phyloP scores from a whole-genome alignment of 2,113 vertebrate genomes.

The Hepsetus odoe region DNA sequence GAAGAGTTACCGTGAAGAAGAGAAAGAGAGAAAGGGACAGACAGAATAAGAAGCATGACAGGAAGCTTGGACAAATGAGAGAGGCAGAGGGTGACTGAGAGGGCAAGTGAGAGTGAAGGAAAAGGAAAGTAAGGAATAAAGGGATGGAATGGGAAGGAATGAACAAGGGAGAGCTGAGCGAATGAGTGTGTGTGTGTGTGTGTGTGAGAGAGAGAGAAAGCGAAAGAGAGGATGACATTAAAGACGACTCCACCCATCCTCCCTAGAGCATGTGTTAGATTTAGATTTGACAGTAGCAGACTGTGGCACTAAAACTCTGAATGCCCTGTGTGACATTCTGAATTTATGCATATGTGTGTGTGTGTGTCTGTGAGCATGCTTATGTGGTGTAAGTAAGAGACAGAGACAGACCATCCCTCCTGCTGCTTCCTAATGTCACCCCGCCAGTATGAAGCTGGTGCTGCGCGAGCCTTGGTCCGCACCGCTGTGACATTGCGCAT shows the following conservation, averaged over 20 bases:
- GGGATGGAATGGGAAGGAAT: not conserved
- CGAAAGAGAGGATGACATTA: not conserved
- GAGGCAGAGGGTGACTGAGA: not conserved
- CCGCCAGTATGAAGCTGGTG: conserved; percentile 22
- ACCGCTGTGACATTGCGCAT: conserved; percentile 1
- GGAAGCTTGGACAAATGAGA: not conserved
- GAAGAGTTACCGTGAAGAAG: not conserved
- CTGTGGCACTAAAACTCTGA: conserved; percentile 17
- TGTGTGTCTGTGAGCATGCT: conserved; percentile 15
- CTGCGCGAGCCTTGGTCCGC: not conserved
- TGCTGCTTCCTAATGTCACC: conserved; percentile 36
- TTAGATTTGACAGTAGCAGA: conserved; percentile 18
- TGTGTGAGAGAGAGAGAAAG: not conserved
- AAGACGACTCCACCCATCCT: conserved; percentile 5
- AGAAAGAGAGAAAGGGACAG: not conserved
- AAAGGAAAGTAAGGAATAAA: not conserved
- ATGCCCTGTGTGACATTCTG: conserved; percentile 2
- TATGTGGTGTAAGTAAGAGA: conserved; percentile 8
- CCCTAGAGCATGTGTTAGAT: conserved; percentile 28
- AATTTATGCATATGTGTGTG: conserved; percentile 5
- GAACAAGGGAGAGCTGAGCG: not conserved
- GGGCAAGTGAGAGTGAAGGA: not conserved
- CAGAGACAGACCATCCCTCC: conserved; percentile 26
- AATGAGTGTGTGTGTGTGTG: too few species aligned
- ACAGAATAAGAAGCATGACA: too few species aligned